Evolutionary conservation across 2,888 invertebrate species (phyloP).

Genomic region (Frankliniella intonsa): DNA sequence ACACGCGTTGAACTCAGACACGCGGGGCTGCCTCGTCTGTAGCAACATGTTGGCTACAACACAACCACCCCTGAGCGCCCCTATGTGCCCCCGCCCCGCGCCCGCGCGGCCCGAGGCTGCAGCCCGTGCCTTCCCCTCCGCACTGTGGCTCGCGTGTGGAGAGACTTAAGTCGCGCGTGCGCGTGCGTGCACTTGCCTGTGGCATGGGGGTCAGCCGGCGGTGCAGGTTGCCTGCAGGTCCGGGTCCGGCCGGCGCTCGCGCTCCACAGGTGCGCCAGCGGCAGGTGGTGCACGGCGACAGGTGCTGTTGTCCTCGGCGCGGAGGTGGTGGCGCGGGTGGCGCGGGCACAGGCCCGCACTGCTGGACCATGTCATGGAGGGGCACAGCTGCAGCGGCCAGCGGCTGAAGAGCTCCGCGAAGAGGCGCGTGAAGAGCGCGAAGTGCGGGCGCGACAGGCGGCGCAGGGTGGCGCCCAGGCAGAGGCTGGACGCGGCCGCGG

Average conservation of each 20-base stretch:
- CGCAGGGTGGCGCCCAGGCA: neutral
- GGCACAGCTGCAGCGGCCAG: constrained; percentile 18
- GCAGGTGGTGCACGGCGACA: neutral
- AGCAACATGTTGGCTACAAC: no score
- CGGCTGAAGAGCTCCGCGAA: neutral
- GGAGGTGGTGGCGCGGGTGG: no score
- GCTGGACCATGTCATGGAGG: neutral
- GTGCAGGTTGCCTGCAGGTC: neutral
- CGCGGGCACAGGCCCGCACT: neutral
- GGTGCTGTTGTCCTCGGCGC: neutral
- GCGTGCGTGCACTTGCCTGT: neutral
- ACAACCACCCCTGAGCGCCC: no score
- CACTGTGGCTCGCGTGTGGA: no score
- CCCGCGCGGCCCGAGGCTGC: no score
- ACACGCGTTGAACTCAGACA: no score
- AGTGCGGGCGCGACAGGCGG: neutral
- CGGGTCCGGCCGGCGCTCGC: neutral
- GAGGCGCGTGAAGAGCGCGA: neutral
- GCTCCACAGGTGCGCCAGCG: neutral
- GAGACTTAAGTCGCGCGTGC: no score
- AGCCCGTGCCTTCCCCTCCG: no score
- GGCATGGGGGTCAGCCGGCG: neutral
- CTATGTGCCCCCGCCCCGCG: no score
- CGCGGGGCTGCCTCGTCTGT: no score
- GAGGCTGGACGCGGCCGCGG: neutral